Evolutionary conservation across 2,113 vertebrate species (phyloP).

Genomic region (Hippopotamus amphibius): DNA sequence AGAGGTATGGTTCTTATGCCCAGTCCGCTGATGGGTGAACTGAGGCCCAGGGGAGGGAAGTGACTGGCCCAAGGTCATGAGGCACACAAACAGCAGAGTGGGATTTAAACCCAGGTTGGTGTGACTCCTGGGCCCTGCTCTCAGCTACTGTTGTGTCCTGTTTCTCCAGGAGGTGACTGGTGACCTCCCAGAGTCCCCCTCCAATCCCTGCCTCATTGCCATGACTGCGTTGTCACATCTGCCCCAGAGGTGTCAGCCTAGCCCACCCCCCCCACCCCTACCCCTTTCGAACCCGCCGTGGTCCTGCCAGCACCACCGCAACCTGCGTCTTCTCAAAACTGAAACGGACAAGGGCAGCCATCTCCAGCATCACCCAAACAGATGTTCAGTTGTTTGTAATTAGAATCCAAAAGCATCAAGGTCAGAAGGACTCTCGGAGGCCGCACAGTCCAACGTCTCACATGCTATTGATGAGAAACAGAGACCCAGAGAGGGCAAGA

Average conservation of each 20-base stretch:
- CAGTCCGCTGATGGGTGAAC: not conserved
- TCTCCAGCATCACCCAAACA: not conserved
- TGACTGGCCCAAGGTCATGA: not conserved
- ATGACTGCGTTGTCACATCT: no score
- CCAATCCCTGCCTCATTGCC: not conserved
- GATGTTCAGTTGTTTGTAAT: not conserved
- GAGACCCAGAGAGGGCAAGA: slow-evolving; percentile 17
- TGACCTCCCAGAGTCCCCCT: not conserved
- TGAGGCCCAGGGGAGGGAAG: not conserved
- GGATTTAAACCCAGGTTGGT: not conserved
- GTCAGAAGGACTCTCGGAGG: not conserved
- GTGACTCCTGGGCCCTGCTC: not conserved
- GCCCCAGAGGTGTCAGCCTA: fast-evolving
- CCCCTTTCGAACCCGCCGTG: fast-evolving
- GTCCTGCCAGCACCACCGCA: not conserved
- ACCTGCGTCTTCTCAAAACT: not conserved
- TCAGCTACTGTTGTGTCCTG: not conserved
- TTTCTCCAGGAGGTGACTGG: not conserved
- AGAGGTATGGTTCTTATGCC: not conserved
- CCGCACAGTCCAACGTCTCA: not conserved
- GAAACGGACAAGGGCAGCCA: fast-evolving
- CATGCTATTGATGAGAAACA: not conserved
- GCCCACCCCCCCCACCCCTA: not conserved
- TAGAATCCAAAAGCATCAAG: not conserved
- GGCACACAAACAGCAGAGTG: not conserved